Base-by-base conservation (phyloP, 2,113 vertebrate genomes). In the Scopus umbretta region DNA sequence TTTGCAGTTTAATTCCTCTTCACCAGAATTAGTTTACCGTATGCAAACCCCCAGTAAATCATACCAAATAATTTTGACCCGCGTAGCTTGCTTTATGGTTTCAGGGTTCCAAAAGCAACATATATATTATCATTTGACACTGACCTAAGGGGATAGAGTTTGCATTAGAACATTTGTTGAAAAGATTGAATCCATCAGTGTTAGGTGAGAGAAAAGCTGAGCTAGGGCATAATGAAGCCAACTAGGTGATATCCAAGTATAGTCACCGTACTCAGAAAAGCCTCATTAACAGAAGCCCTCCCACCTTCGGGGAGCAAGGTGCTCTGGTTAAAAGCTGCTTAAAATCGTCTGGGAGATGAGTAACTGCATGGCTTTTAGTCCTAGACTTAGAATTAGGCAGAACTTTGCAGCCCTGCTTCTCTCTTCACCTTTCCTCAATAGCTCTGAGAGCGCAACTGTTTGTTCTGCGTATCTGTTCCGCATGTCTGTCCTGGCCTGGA, bases 41-140 rank as follows among this genome's bases (percentile, higher is more conserved):
- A 13, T 76, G 92, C 76, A 25, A 38, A 4, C 68, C 58, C 68
- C 65, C n/a, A 5, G 50, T 83, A 82, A 94, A 83, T 94, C 92
- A 78, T 29, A n/a, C 40, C 76, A 40, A 61, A 75, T 92, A 27
- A 71, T 63, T 27, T 10, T 71, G 86, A 90, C 92, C 95, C 52
- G 7, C 16, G 65, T 5, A 50, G 83, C 82, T 84, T 30, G 43
- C 90, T 86, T 61, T 42, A 75, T 61, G 86, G 66, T n/a, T 72
- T 65, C 67, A 23, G 63, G 32, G 19, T 89, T 96, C 95, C 95
- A 92, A 91, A 73, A 92, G 68, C 95, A 91, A 78, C 92, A 73
- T 11, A 58, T 90, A 29, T 52, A 40, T 88, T 62, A 56, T 49
- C 53, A 13, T 30, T 27, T 88, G 79, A 67, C 74, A 29, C 45